These are phyloP conservation scores for Euzetes globulus DNA, from an alignment of 2,888 invertebrate genomes.

Conservation along the genomic window DNA sequence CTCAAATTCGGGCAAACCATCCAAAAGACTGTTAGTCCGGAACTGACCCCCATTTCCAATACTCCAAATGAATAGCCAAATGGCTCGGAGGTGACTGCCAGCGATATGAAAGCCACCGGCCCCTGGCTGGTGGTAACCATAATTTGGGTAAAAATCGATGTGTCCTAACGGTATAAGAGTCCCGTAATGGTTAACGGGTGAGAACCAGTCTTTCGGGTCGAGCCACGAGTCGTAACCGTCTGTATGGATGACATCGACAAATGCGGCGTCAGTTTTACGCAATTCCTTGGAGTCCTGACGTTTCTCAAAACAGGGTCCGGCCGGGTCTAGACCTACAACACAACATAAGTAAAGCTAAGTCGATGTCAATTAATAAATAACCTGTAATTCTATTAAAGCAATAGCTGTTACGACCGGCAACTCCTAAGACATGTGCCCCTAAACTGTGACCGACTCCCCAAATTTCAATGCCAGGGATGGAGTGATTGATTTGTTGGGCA, in stretches of 20 bases:
- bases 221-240: too few species aligned
- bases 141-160: conserved; percentile 33
- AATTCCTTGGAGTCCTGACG: conserved; percentile 17
- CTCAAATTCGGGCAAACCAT: conserved; percentile 31
- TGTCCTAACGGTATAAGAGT: conserved; percentile 32
- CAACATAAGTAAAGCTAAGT: too few species aligned
- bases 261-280: conserved; percentile 4
- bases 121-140: conserved; percentile 33
- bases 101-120: conserved; percentile 31
- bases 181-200: conserved; percentile 30
- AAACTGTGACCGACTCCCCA: conserved; percentile 32
- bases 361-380: too few species aligned
- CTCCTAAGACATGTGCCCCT: conserved; percentile 28
- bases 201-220: too few species aligned
- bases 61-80: conserved; percentile 27
- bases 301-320: conserved; percentile 22
- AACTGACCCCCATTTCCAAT: conserved; percentile 28
- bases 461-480: neutral
- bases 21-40: neutral
- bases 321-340: too few species aligned
- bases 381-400: conserved; percentile 26
- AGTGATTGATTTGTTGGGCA: neutral
- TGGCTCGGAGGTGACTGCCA: conserved; percentile 26
- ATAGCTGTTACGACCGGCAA: neutral
- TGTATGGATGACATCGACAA: conserved; percentile 34